Base-by-base conservation (phyloP, 2,888 invertebrate species). In the Desoria tigrina region DNA sequence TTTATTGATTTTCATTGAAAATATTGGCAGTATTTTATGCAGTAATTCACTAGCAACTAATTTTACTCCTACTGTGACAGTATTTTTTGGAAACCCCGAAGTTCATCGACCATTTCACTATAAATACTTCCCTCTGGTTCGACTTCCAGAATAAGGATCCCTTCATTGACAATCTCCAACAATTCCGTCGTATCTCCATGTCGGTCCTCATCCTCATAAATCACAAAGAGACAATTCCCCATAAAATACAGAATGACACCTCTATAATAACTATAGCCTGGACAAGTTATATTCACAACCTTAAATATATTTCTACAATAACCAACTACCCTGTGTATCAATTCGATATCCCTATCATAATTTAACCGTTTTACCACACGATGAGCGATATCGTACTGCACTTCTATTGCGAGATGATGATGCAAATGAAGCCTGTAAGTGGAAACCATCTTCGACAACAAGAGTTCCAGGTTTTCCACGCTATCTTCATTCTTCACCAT, bases 311-410 rank as follows among this genome's bases (percentile, higher is more conserved):
- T 57, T 50, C 61, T 64, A 14, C 65, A 54, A 16, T 62, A 65
- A 23, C 51, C 57, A 14, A 65, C 28, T 9, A 24, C 45, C 50
- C 61, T 58, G 7, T 61, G 21, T 53, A 64, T 55, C 2, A 65
- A 61, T 1, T 64, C 62, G 32, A 58, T 49, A n/a, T 32, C 45
- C 2, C 58, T 49, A 21, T 18, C 14, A 39, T 37, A 56, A 49
- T 68, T 65, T 27, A 68, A 23, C 37, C 50, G 55, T 42, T 56
- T 57, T 4, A 68, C 68, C 1, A 65, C 42, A 2, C 65, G 62
- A 24, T 71, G 68, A 16, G 63, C 39, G 11, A 71, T 58, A 23
- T 66, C 61, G 50, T 59, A 71, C 42, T 71, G 68, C 2, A 66
- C 39, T 27, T 66, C 63, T 1, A 68, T 53, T 11, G 65, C 32